Base-by-base conservation (phyloP, 1,140 invertebrate species). In the Alviniconcha marisindica region DNA sequence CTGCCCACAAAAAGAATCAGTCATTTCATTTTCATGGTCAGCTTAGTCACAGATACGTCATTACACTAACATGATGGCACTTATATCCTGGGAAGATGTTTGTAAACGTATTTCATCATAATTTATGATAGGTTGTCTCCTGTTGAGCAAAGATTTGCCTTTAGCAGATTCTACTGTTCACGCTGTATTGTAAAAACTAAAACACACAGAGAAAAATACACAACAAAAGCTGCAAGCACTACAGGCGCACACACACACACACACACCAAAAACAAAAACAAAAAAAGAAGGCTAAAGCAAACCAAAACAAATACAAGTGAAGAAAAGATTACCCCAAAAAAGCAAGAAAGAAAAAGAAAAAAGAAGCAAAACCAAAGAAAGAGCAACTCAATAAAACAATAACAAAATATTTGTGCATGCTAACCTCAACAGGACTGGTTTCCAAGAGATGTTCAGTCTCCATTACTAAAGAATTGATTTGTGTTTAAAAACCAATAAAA, bases 371-470 rank as follows among this genome's bases (percentile, higher is more conserved):
- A 60, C 10, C 33, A 80, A 66, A 60, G n/a, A n/a, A n/a, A n/a
- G n/a, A n/a, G n/a, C n/a, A n/a, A n/a, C n/a, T n/a, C n/a, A n/a
- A n/a, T n/a, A n/a, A n/a, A n/a, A n/a, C n/a, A n/a, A n/a, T n/a
- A n/a, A n/a, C n/a, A 14, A 18, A 42, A 76, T 15, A 18, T 44
- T n/a, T 76, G 15, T 66, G 56, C 78, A 80, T 80, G 78, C 78
- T 80, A 44, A 80, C 78, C 78, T 80, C 78, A 40, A 24, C 51
- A 38, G 18, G 60, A 18, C 40, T 42, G 31, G 54, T n/a, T n/a
- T 36, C 56, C 78, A 80, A 66, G 56, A 80, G 60, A 42, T 33
- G 78, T 44, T 80, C 56, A 42, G 78, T 80, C 78, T 80, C 78
- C 78, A 80, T 80, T 28, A 15, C 69, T 66, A 44, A 71, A 71